Percentiles rank a stretch among this genome's conserved stretches.
These are phyloP conservation scores for Oligia fasciuncula DNA, from an alignment of 2,888 invertebrate genomes.

Conservation along the genomic window DNA sequence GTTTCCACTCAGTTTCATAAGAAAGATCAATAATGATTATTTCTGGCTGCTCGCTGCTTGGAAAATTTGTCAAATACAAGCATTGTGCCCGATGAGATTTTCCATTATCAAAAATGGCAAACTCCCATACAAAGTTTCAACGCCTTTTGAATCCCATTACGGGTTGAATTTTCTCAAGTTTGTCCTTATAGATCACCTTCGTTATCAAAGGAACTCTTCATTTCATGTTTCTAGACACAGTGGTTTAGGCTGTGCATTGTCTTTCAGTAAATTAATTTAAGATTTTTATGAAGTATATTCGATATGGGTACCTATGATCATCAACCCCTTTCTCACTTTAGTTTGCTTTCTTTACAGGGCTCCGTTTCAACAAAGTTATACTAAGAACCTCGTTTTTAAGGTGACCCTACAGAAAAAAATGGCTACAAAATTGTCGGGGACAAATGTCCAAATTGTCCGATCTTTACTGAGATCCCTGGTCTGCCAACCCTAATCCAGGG, in stretches of 20 bases:
- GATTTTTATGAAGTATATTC: not conserved
- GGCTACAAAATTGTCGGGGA: not conserved
- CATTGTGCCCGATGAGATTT: not conserved
- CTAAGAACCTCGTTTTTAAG: not conserved
- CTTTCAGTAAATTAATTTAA: not conserved
- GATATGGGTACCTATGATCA: too few relatives aligned
- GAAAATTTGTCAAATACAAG: not conserved
- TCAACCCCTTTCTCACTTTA: not conserved
- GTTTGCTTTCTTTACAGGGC: not conserved
- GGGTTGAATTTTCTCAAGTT: not conserved
- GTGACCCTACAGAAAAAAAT: not conserved
- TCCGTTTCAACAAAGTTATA: not conserved
- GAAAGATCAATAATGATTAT: not conserved
- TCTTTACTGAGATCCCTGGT: not conserved
- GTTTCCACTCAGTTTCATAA: not conserved
- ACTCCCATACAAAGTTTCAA: not conserved
- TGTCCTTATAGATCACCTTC: not conserved
- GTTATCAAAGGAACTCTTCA: not conserved
- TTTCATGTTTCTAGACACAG: too few relatives aligned
- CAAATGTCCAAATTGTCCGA: constrained; percentile 3
- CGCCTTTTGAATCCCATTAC: too few relatives aligned
- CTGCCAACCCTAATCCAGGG: constrained; percentile 40
- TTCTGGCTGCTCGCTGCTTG: too few relatives aligned
- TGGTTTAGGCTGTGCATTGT: not conserved
- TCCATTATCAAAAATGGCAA: not conserved